A percentile compares a stretch with the other conserved stretches of the same genome.
phyloP scores from a whole-genome alignment of 2,888 invertebrate genomes.

The Mythimna vitellina region DNA sequence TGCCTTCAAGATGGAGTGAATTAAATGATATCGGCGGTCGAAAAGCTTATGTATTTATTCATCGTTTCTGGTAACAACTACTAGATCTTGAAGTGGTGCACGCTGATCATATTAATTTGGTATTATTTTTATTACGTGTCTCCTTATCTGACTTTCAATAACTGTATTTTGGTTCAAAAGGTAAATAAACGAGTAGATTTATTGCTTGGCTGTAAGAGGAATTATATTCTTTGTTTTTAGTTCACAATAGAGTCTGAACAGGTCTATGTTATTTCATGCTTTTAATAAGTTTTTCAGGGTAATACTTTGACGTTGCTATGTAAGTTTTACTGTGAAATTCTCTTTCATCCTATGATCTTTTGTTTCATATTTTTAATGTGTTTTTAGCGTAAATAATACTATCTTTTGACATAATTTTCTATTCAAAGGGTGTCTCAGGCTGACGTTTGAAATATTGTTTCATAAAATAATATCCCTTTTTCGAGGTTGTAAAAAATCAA shows the following conservation, averaged over 20 bases:
- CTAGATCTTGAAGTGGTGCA: conserved; percentile 25
- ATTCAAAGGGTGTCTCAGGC: background rate
- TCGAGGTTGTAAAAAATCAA: background rate
- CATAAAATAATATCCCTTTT: background rate
- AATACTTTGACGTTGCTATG: no score
- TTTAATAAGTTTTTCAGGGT: background rate
- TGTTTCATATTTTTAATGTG: background rate
- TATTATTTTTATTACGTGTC: conserved; percentile 4
- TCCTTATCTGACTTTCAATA: conserved; percentile 15
- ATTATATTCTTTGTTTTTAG: background rate
- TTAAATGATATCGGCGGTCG: background rate
- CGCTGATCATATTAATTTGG: conserved; percentile 12
- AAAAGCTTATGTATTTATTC: background rate
- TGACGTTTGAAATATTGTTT: background rate
- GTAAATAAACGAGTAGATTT: background rate
- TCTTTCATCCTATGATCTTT: background rate
- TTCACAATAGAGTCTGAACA: background rate
- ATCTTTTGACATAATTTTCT: background rate
- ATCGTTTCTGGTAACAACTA: conserved; percentile 23
- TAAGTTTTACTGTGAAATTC: background rate
- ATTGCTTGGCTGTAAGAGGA: no score
- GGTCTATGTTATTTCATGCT: background rate
- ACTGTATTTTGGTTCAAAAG: background rate
- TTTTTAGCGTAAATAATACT: background rate
- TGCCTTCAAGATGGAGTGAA: background rate